Percentiles rank a stretch among this genome's conserved stretches.
phyloP scores from a whole-genome alignment of 2,797 vertebrate species.

The Trachops cirrhosus region DNA sequence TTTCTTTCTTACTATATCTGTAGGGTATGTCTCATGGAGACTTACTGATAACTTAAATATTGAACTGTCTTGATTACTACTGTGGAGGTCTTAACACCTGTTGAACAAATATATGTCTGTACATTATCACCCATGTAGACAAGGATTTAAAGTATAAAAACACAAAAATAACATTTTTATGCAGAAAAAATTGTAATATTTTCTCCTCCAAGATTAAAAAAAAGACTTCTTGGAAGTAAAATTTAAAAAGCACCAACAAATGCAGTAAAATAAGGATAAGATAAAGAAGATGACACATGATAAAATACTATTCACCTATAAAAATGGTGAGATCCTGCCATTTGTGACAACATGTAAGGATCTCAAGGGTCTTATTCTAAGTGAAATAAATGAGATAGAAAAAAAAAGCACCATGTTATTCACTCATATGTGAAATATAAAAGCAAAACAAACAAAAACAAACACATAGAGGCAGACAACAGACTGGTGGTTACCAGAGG shows the following conservation, averaged over 20 bases:
- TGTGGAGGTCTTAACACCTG: not conserved
- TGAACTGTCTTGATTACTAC: not conserved
- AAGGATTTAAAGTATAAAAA: not conserved
- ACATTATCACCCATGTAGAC: not conserved
- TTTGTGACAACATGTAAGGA: not conserved
- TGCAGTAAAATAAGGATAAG: not conserved
- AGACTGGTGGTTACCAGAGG: not conserved
- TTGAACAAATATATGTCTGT: not conserved
- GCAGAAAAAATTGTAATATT: not conserved
- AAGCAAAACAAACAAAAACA: not conserved
- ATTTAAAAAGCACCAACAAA: not conserved
- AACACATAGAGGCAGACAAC: not conserved
- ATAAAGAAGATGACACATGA: not conserved
- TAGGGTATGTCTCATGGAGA: not conserved
- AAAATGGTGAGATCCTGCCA: not conserved
- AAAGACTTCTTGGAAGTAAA: not conserved
- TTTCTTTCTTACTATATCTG: not conserved
- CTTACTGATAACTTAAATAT: not conserved
- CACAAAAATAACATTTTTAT: not conserved
- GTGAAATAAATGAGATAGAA: not conserved
- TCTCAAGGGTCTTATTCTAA: not conserved
- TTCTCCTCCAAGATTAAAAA: not conserved
- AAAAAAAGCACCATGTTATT: not conserved
- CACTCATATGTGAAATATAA: not conserved
- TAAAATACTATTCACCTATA: not conserved